Base-by-base conservation (phyloP, 2,888 invertebrate species). In the Augiades crinisus region DNA sequence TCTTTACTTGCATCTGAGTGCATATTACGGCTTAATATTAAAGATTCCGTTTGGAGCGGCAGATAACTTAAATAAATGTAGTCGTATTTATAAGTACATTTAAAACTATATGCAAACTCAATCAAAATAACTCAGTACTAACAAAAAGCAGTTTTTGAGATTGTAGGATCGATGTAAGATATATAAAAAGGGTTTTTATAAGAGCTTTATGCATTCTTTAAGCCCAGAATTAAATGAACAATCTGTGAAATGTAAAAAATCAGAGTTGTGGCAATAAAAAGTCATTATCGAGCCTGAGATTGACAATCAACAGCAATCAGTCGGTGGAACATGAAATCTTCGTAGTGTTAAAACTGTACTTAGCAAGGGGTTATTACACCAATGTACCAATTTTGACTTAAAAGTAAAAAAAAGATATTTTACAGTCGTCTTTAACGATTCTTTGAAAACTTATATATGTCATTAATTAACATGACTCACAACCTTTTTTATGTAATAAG, bases 341-440 rank as follows among this genome's bases (percentile, higher is more conserved):
- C 36, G 43, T 36, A 36, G 54, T 50, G 46, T 54, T 54, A 50
- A 50, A 54, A 54, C 54, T 54, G 49, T 49, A 49, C 43, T 54
- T 50, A 54, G 30, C 13, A 13, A 38, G 12, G 38, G 22, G 13
- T 41, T n/a, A 41, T 41, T 41, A 41, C 17, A 10, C 27, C 16
- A 41, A 41, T 27, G 10, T 12, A 21, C 6, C 17, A 21, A 21
- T 37, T 21, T n/a, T 37, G 1, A 37, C 37, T 6, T 12, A 13
- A 2, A 30, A 12, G 3, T 2, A 37, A 21, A 10, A 7, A 37
- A 37, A 8, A n/a, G n/a, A n/a, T n/a, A n/a, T n/a, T n/a, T n/a
- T n/a, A n/a, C n/a, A n/a, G n/a, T n/a, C n/a, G n/a, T n/a, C n/a
- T n/a, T n/a, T n/a, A n/a, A n/a, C n/a, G n/a, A n/a, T n/a, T n/a